A percentile compares a stretch with the other conserved stretches of the same genome.
phyloP scores from a whole-genome alignment of 2,113 vertebrate genomes.

The Vicugna pacos region DNA sequence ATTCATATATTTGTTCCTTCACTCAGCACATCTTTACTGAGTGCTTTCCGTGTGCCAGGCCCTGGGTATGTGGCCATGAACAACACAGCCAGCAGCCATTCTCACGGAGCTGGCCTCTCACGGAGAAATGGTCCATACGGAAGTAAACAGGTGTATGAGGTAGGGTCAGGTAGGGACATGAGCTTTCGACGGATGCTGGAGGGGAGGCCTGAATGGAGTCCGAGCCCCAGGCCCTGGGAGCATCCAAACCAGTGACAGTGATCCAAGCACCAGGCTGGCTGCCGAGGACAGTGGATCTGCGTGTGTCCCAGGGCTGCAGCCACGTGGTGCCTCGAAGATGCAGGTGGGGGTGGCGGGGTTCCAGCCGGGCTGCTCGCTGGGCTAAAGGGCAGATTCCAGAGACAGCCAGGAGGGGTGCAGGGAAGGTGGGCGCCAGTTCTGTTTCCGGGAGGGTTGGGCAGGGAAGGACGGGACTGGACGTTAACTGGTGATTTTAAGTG shows the following conservation, averaged over 20 bases:
- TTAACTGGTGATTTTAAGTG: not conserved
- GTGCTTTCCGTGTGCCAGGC: not conserved
- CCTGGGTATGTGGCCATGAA: not conserved
- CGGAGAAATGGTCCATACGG: not conserved
- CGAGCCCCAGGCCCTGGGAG: not conserved
- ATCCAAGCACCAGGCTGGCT: not conserved
- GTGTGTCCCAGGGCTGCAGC: not conserved
- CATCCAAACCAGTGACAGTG: no score
- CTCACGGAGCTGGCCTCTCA: not conserved
- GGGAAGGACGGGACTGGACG: not conserved
- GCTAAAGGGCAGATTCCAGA: not conserved
- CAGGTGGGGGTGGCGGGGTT: not conserved
- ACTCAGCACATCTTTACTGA: not conserved
- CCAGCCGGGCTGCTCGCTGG: not conserved
- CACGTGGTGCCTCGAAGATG: not conserved
- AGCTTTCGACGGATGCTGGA: not conserved
- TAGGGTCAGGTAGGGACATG: not conserved
- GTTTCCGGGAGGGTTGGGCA: not conserved
- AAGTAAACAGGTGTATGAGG: not conserved
- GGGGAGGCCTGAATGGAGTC: not conserved
- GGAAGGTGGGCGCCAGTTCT: not conserved
- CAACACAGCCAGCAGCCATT: not conserved
- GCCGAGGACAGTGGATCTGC: not conserved
- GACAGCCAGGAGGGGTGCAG: rapidly evolving
- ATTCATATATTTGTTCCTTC: no score